Conservation (phyloP, 2,113 vertebrate genomes). For the Cacatua alba region DNA sequence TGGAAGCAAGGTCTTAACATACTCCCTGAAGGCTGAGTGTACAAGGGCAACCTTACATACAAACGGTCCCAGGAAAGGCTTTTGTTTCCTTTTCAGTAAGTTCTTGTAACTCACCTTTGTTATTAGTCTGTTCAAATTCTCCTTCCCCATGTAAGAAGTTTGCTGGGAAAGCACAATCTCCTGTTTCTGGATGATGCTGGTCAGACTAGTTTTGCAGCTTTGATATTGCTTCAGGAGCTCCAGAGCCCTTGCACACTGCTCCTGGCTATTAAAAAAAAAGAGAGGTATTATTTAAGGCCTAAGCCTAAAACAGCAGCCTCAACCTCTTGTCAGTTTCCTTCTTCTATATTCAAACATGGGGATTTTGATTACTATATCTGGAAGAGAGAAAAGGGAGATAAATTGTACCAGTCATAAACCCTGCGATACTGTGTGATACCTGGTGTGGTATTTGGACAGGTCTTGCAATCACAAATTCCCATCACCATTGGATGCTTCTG, state of each 20-base stretch:
- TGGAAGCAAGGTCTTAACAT: not conserved
- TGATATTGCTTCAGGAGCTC: conserved; percentile 92
- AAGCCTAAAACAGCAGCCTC: not conserved
- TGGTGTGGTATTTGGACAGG: not conserved
- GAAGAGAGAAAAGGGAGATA: not conserved
- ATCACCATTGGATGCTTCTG: not conserved
- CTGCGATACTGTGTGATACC: not conserved
- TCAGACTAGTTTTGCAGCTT: conserved; percentile 80
- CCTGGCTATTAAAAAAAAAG: conserved; percentile 73
- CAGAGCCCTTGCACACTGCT: conserved; percentile 82
- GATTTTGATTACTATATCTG: not conserved
- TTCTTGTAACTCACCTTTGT: conserved; percentile 77
- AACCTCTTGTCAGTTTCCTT: not conserved
- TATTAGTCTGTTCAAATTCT: conserved; percentile 87
- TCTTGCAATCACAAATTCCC: not conserved
- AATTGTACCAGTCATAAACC: not conserved
- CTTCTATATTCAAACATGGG: not conserved
- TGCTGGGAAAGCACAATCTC: conserved; percentile 83
- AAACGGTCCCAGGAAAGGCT: not conserved
- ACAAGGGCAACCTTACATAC: not conserved
- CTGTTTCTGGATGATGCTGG: conserved; percentile 85
- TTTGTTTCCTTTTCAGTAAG: not conserved
- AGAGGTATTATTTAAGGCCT: not conserved
- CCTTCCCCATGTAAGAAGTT: conserved; percentile 91
- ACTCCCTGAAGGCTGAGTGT: not conserved